phyloP scores from a whole-genome alignment of 2,888 invertebrate genomes.

The Erannis defoliaria region DNA sequence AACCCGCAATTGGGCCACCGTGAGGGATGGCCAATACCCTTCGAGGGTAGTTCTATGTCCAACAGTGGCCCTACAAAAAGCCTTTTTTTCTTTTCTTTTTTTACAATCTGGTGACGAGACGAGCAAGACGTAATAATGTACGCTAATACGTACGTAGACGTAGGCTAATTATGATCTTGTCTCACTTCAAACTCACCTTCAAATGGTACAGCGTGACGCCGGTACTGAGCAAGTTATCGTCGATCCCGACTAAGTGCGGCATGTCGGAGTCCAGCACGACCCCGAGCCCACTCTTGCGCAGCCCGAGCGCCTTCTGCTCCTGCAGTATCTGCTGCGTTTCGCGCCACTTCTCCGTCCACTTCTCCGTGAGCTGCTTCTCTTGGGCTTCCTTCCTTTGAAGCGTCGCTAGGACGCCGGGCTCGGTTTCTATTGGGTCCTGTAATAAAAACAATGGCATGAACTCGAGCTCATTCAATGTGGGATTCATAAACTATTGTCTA shows the following conservation, averaged over 20 bases:
- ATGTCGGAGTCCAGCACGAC: slow-evolving; percentile 96
- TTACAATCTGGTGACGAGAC: no score
- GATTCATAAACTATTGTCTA: no score
- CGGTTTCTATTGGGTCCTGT: slow-evolving; percentile 84
- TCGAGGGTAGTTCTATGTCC: no score
- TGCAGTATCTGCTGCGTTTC: slow-evolving; percentile 95
- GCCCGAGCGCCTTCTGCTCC: slow-evolving; percentile 94
- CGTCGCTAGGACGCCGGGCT: slow-evolving; percentile 91
- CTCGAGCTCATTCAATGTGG: no score
- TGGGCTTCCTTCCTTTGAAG: slow-evolving; percentile 96
- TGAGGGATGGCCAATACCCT: no score
- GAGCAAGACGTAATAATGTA: no score
- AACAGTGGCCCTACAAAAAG: no score
- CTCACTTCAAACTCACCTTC: background rate
- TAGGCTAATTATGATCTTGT: no score
- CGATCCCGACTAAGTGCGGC: slow-evolving; percentile 97
- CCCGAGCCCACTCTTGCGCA: slow-evolving; percentile 95
- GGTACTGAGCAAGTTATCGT: slow-evolving; percentile 95
- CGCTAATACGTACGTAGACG: no score
- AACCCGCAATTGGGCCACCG: no score
- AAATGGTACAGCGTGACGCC: slow-evolving; percentile 89
- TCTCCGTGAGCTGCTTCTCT: slow-evolving; percentile 95
- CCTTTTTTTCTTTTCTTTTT: no score
- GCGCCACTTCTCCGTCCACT: slow-evolving; percentile 97
- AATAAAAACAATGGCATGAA: background rate